Conservation (phyloP, 1,140 invertebrate genomes). For the Doryteuthis pealeii region DNA sequence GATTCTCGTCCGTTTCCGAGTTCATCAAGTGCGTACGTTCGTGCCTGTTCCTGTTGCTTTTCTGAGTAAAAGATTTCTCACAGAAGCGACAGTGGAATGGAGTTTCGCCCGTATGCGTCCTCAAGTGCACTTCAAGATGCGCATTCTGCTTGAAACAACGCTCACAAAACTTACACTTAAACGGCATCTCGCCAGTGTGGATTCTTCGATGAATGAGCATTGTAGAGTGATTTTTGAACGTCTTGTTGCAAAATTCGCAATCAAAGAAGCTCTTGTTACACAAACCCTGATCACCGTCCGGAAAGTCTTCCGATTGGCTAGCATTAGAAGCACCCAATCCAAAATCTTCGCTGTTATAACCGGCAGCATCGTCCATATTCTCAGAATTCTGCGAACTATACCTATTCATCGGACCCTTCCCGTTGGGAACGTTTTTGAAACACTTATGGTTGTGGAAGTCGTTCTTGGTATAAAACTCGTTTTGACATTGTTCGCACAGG, state of each 20-base stretch:
- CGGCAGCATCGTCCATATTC: too few relatives aligned
- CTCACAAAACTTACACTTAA: slow-evolving; percentile 53
- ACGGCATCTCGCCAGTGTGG: slow-evolving; percentile 72
- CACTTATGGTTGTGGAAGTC: background rate
- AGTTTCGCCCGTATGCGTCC: slow-evolving; percentile 71
- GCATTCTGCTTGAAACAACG: slow-evolving; percentile 16
- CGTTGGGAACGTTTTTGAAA: background rate
- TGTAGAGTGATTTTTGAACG: slow-evolving; percentile 17
- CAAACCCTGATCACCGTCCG: too few relatives aligned
- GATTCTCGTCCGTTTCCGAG: background rate
- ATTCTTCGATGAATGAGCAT: background rate
- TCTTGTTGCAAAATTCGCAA: slow-evolving; percentile 19
- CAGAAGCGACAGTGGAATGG: slow-evolving; percentile 30
- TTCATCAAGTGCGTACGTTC: slow-evolving; percentile 18
- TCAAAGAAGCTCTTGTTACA: slow-evolving; percentile 66
- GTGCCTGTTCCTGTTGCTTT: slow-evolving; percentile 19
- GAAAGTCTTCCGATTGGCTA: too few relatives aligned
- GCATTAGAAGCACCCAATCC: too few relatives aligned
- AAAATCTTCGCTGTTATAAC: too few relatives aligned
- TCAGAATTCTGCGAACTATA: too few relatives aligned
- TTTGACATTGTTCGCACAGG: background rate
- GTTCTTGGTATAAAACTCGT: background rate
- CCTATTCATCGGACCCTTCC: too few relatives aligned
- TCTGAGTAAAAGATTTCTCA: slow-evolving; percentile 18
- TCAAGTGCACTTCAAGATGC: slow-evolving; percentile 33